phyloP scores from a whole-genome alignment of 1,140 invertebrate species.

The Cepaea nemoralis region DNA sequence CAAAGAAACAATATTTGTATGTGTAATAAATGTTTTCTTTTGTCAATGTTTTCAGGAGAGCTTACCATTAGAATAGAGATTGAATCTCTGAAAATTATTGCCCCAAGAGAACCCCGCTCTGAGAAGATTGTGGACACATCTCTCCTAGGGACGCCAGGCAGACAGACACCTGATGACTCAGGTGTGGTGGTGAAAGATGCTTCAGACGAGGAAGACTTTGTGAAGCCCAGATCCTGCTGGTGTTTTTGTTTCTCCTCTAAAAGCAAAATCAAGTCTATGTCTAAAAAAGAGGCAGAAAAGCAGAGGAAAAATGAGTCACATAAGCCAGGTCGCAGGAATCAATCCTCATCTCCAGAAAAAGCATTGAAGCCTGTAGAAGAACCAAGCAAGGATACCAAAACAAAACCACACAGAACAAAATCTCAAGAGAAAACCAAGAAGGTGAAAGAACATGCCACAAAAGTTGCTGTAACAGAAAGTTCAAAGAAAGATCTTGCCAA shows the following conservation, averaged over 20 bases:
- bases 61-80: conserved; percentile 55
- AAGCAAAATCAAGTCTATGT: conserved; percentile 32
- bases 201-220: conserved; percentile 43
- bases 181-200: neutral
- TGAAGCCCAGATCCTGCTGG: conserved; percentile 50
- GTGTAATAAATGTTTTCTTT: neutral
- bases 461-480: neutral
- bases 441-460: neutral
- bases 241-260: conserved; percentile 56
- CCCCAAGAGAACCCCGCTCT: conserved; percentile 42
- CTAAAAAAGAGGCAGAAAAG: conserved; percentile 17
- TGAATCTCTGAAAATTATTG: conserved; percentile 48
- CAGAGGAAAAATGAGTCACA: neutral
- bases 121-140: conserved; percentile 46
- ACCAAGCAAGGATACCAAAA: neutral
- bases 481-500: neutral
- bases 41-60: conserved; percentile 49
- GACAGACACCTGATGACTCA: neutral
- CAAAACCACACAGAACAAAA: conserved; percentile 28
- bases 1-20: too few relatives aligned
- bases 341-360: neutral
- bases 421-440: conserved; percentile 32
- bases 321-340: neutral
- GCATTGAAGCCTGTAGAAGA: neutral
- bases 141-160: conserved; percentile 25